These are phyloP conservation scores for Temnothorax longispinosus DNA, from an alignment of 1,140 invertebrate species.

Conservation along the genomic window DNA sequence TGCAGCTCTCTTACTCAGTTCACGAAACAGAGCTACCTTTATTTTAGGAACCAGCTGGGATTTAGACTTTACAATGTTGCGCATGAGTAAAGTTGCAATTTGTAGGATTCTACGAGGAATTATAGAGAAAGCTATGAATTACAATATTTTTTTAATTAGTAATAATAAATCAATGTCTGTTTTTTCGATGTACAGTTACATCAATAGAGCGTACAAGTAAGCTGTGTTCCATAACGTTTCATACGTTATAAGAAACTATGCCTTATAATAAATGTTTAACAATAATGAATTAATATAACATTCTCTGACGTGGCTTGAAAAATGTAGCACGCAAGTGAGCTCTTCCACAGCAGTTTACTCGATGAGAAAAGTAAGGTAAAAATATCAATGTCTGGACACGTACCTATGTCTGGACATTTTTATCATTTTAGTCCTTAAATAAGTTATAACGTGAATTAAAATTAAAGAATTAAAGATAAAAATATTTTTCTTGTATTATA, in stretches of 20 bases:
- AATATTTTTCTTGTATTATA: too few species aligned
- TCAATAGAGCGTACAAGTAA: background rate
- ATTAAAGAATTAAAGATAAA: too few species aligned
- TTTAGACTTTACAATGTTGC: conserved; percentile 23
- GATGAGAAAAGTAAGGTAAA: background rate
- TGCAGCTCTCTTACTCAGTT: background rate
- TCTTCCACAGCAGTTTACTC: background rate
- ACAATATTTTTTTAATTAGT: conserved; percentile 3
- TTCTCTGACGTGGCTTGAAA: conserved; percentile 14
- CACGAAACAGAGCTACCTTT: conserved; percentile 8
- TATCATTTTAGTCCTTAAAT: too few species aligned
- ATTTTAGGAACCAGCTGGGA: conserved; percentile 39
- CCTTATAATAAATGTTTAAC: background rate
- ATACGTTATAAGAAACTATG: background rate
- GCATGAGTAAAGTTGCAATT: background rate
- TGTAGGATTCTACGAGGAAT: background rate
- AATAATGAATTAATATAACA: conserved; percentile 38
- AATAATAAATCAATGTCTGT: background rate
- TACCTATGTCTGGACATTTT: too few species aligned
- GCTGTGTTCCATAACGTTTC: background rate
- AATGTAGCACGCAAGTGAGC: background rate
- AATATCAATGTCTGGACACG: too few species aligned
- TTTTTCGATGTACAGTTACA: background rate
- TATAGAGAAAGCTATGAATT: background rate
- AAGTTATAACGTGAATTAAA: too few species aligned